Conservation (phyloP, 2,888 invertebrate genomes). For the Matsumyia berberina region DNA sequence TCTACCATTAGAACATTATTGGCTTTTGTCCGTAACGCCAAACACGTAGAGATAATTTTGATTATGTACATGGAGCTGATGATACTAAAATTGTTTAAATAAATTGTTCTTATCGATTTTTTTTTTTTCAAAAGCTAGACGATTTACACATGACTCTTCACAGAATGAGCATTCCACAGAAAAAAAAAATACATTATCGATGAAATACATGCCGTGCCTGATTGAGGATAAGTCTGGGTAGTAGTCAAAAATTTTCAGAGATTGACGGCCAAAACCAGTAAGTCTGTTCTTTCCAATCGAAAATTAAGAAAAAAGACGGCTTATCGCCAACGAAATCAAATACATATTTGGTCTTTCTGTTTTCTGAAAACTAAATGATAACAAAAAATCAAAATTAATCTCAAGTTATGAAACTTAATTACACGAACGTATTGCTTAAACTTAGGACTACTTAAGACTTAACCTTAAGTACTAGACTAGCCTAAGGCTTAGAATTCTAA, state of each 20-base stretch:
- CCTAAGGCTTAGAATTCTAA: slow-evolving; percentile 75
- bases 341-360: too few relatives aligned
- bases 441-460: slow-evolving; percentile 75
- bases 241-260: neutral
- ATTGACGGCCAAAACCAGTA: neutral
- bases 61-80: slow-evolving; percentile 15
- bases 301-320: neutral
- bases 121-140: too few relatives aligned
- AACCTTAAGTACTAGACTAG: slow-evolving; percentile 76
- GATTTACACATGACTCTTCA: neutral
- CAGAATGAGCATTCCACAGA: slow-evolving; percentile 12
- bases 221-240: neutral
- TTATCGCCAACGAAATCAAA: too few relatives aligned
- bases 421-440: slow-evolving; percentile 63
- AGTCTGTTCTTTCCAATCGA: neutral
- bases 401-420: slow-evolving; percentile 61
- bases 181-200: neutral
- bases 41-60: neutral
- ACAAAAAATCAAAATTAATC: slow-evolving; percentile 40
- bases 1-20: neutral
- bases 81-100: neutral
- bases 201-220: neutral
- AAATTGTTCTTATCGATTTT: neutral
- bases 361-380: slow-evolving; percentile 30
- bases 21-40: slow-evolving; percentile 5